Conservation (phyloP, 2,113 vertebrate species). For the Rhynchomys soricoides region DNA sequence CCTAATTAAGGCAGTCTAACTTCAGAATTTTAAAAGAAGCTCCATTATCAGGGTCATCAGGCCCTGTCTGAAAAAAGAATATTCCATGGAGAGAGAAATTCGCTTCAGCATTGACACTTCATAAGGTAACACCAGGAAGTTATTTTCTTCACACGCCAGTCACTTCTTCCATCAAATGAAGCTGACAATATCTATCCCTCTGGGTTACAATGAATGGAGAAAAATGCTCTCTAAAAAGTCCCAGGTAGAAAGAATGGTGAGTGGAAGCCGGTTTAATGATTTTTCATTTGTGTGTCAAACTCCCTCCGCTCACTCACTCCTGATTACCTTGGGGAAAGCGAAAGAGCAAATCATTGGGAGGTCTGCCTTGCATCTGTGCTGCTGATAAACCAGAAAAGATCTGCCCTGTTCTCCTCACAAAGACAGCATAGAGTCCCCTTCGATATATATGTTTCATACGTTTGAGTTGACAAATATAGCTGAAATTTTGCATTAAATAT, state of each 20-base stretch:
- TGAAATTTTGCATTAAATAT: background rate
- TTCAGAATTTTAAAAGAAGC: background rate
- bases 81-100: background rate
- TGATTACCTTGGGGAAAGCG: background rate
- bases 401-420: fast-evolving
- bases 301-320: background rate
- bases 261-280: background rate
- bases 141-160: background rate
- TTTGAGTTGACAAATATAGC: background rate
- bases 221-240: background rate
- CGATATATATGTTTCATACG: no score
- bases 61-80: background rate
- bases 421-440: background rate
- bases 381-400: no score
- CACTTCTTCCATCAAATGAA: background rate
- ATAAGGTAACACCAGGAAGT: background rate
- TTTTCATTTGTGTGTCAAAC: background rate
- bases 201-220: background rate
- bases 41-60: background rate
- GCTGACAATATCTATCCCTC: background rate
- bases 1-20: no score
- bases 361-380: background rate
- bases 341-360: background rate
- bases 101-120: background rate
- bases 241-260: background rate